Evolutionary conservation across 2,888 invertebrate genomes (phyloP), one percentile per base, ranked within the genome.

Genomic region (Mesorhabditis spiculigera): DNA sequence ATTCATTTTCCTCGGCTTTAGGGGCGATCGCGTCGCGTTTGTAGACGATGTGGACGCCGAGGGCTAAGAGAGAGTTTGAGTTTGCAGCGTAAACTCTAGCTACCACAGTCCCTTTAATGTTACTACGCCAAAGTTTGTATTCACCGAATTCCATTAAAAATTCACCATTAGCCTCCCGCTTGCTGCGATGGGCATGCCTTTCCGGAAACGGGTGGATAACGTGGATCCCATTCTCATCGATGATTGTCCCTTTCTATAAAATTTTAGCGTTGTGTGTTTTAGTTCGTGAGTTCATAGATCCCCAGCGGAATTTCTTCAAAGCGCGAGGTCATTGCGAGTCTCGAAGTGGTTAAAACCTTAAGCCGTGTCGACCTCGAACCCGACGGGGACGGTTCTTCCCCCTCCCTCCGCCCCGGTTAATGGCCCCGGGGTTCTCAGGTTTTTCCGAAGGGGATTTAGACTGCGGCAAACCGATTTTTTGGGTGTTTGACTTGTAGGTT

Each of bases 171-270:
- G 75, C 70, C 5, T 73, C 71, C 50, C 83, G 68, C 69, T 82
- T 83, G 4, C 73, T 70, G 8, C 85, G 70, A 61, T 75, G 77
- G 43, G 78, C 75, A 72, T 85, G 85, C 42, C 74, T 68, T 28
- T 84, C 83, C 1, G 85, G 85, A 63, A 82, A 78, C 8, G 85
- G 85, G 66, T 85, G 85, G 50, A 85, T 77, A 1, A 85, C 85
- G 68, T 81, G 78, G 63, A 82, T 76, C 44, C 81, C 80, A 5
- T 76, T 71, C 8, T 73, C 71, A 16, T 78, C 78, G 50, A 85
- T 74, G 65, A 85, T 80, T 28, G 80, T 83, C 65, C 85, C 85
- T 74, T 82, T 85, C 85, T 85, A 72, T 69, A 85, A 78, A 64
- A 16, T 4, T 10, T 42, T 63, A n/a, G n/a, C 4, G 10, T 6